Evolutionary conservation across 2,113 vertebrate genomes (phyloP).

Genomic region (Pituophis catenifer): DNA sequence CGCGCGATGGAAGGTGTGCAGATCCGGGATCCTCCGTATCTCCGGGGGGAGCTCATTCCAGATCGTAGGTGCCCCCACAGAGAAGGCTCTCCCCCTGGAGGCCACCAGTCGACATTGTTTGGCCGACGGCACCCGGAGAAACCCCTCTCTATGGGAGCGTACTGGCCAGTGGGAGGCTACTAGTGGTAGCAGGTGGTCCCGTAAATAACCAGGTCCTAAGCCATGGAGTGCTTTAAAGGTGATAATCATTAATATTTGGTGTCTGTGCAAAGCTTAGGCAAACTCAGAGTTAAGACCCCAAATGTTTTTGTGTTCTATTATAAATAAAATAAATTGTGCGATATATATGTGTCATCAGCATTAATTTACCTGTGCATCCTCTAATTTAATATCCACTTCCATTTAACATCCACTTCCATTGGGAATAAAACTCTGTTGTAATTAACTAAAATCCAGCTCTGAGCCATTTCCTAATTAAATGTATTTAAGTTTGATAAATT

Average conservation of each 20-base stretch:
- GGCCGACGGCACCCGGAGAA: too few relatives aligned
- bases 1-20: too few relatives aligned
- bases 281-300: conserved; percentile 70
- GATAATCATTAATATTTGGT: not conserved
- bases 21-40: too few relatives aligned
- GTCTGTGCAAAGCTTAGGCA: conserved; percentile 51
- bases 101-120: too few relatives aligned
- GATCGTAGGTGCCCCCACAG: too few relatives aligned
- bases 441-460: conserved; percentile 75
- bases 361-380: conserved; percentile 75
- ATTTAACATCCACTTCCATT: conserved; percentile 74
- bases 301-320: conserved; percentile 70
- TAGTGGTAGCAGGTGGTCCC: too few relatives aligned
- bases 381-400: conserved; percentile 74
- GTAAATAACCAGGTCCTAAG: too few relatives aligned
- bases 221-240: too few relatives aligned
- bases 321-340: conserved; percentile 68
- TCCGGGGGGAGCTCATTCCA: too few relatives aligned
- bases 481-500: conserved; percentile 79
- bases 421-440: conserved; percentile 72
- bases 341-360: conserved; percentile 50
- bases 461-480: conserved; percentile 80
- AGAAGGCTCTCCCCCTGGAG: too few relatives aligned
- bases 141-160: too few relatives aligned
- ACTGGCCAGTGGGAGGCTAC: too few relatives aligned